phyloP scores from a whole-genome alignment of 2,113 vertebrate species.

The Tapirus terrestris region DNA sequence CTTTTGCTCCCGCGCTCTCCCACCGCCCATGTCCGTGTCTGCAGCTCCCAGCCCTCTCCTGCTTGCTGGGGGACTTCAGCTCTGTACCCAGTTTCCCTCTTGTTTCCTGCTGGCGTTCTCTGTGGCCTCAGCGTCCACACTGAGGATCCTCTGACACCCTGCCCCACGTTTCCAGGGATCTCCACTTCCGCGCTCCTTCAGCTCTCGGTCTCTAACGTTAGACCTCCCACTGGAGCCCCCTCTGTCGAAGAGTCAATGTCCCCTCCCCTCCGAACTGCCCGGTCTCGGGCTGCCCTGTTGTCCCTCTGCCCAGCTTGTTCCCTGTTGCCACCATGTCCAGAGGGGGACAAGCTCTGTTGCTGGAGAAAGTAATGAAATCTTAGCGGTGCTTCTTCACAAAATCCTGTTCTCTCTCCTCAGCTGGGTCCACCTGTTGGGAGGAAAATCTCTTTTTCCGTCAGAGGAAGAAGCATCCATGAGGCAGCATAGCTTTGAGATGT shows the following conservation, averaged over 20 bases:
- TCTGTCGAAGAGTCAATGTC: background rate
- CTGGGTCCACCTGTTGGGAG: background rate
- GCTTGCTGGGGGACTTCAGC: background rate
- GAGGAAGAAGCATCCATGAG: background rate
- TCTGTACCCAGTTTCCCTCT: background rate
- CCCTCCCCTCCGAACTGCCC: rapidly evolving
- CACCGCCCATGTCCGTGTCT: background rate
- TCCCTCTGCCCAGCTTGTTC: background rate
- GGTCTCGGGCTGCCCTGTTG: rapidly evolving
- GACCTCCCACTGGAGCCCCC: background rate
- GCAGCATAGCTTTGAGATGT: background rate
- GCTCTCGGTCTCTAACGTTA: background rate
- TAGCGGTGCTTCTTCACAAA: background rate
- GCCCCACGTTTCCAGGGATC: background rate
- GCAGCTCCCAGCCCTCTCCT: too few species aligned
- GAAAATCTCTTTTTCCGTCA: background rate
- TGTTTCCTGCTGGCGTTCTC: background rate
- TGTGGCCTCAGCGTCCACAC: background rate
- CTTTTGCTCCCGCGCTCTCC: too few species aligned
- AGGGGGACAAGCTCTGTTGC: background rate
- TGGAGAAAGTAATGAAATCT: background rate
- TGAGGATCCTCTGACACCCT: too few species aligned
- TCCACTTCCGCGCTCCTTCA: background rate
- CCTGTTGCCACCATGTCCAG: background rate
- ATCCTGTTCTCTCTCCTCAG: background rate